Percentiles rank a stretch among this genome's conserved stretches.
Evolutionary conservation across 2,113 vertebrate species (phyloP).

Genomic region (Narcine bancroftii): DNA sequence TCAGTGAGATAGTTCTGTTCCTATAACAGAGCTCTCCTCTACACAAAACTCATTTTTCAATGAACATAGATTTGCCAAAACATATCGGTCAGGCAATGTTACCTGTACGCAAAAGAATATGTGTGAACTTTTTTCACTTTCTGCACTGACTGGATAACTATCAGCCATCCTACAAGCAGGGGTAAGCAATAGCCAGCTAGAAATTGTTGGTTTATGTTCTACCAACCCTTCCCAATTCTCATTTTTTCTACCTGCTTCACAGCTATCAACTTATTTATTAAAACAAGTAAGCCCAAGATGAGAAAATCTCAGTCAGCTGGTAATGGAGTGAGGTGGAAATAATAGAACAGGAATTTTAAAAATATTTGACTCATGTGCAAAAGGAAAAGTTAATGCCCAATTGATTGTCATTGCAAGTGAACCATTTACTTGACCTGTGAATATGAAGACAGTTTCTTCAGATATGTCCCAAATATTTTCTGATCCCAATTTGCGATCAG

Average conservation of each 20-base stretch:
- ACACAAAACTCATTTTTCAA: not conserved
- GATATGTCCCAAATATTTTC: not conserved
- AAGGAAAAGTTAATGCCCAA: not conserved
- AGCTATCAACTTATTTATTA: not conserved
- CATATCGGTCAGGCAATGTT: not conserved
- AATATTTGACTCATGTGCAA: not conserved
- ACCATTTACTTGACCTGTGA: not conserved
- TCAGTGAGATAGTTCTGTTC: not conserved
- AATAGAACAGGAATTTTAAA: not conserved
- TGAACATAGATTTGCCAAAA: too few species aligned
- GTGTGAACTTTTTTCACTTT: not conserved
- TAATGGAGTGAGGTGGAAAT: not conserved
- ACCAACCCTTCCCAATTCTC: not conserved
- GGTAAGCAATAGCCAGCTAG: not conserved
- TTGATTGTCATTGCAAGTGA: not conserved
- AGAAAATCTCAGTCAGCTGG: not conserved
- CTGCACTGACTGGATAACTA: not conserved
- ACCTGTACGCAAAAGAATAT: not conserved
- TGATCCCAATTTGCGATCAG: not conserved
- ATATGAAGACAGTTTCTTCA: not conserved
- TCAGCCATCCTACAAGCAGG: not conserved
- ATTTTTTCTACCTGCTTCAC: not conserved
- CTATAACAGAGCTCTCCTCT: not conserved
- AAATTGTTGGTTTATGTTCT: not conserved
- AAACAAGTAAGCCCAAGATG: not conserved